Percentiles rank a stretch among this genome's conserved stretches.
phyloP scores from a whole-genome alignment of 1,140 invertebrate genomes.

The Drosophila trapezifrons region DNA sequence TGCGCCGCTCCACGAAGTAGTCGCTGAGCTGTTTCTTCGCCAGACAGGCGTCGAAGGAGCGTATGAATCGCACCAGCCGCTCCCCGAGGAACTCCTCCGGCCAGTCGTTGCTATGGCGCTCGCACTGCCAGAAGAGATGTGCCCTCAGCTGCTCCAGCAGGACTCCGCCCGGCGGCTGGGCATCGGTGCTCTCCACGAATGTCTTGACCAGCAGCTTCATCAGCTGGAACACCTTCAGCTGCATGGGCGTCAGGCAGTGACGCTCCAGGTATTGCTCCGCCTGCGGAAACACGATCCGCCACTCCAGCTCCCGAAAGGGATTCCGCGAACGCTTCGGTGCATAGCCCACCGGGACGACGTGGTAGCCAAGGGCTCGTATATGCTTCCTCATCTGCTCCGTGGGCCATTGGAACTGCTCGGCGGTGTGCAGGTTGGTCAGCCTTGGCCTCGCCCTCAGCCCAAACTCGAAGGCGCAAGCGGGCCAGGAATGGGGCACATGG shows the following conservation, averaged over 20 bases:
- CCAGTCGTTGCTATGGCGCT: slow-evolving; percentile 89
- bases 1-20: slow-evolving; percentile 90
- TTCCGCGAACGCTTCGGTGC: slow-evolving; percentile 86
- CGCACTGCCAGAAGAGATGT: slow-evolving; percentile 91
- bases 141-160: slow-evolving; percentile 88
- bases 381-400: slow-evolving; percentile 87
- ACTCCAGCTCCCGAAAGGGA: slow-evolving; percentile 87
- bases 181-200: slow-evolving; percentile 85
- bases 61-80: slow-evolving; percentile 87
- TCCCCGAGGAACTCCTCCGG: slow-evolving; percentile 88
- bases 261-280: slow-evolving; percentile 90
- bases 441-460: slow-evolving; percentile 85
- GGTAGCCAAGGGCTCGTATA: slow-evolving; percentile 88
- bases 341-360: slow-evolving; percentile 88
- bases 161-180: slow-evolving; percentile 50
- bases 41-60: slow-evolving; percentile 86
- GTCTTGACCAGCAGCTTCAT: slow-evolving; percentile 87
- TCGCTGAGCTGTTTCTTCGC: slow-evolving; percentile 86
- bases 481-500: slow-evolving; percentile 86
- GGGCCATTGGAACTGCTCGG: slow-evolving; percentile 88
- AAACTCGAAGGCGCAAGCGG: slow-evolving; percentile 88
- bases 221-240: slow-evolving; percentile 88
- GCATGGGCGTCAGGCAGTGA: slow-evolving; percentile 87
- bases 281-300: slow-evolving; percentile 89
- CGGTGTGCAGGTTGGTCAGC: slow-evolving; percentile 85